Conservation (phyloP, 2,797 vertebrate genomes). For the Thaleichthys pacificus region DNA sequence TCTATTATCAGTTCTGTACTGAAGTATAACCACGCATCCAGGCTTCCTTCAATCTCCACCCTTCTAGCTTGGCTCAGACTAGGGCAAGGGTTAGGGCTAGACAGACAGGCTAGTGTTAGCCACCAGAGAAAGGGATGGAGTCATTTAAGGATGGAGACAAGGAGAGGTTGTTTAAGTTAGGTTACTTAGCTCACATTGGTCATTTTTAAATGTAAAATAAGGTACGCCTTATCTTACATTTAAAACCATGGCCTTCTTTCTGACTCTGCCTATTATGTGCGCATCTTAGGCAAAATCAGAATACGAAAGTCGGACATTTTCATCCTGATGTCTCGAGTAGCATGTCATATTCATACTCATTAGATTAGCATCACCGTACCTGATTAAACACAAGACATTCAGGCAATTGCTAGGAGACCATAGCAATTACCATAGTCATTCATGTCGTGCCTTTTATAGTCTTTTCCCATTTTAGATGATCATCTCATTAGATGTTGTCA, state of each 20-base stretch:
- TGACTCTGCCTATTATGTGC: slow-evolving; percentile 77
- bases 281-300: slow-evolving; percentile 80
- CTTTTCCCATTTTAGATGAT: slow-evolving; percentile 43
- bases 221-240: slow-evolving; percentile 80
- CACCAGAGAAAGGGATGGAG: not conserved
- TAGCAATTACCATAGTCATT: not conserved
- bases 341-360: slow-evolving; percentile 47
- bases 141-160: slow-evolving; percentile 10
- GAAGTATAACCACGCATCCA: slow-evolving; percentile 21
- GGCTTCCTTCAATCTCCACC: slow-evolving; percentile 14
- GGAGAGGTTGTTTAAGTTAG: not conserved
- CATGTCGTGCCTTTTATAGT: slow-evolving; percentile 31
- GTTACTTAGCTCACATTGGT: slow-evolving; percentile 52
- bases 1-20: slow-evolving; percentile 29
- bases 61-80: not conserved
- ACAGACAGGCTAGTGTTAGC: not conserved
- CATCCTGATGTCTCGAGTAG: slow-evolving; percentile 57
- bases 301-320: slow-evolving; percentile 57
- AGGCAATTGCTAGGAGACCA: not conserved
- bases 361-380: slow-evolving; percentile 17
- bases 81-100: slow-evolving; percentile 22
- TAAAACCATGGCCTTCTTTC: slow-evolving; percentile 74
- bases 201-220: slow-evolving; percentile 80
- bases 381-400: not conserved
- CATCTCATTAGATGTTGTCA: slow-evolving; percentile 46